Conservation (phyloP, 1,140 invertebrate genomes). For the Drosophila sproati region DNA sequence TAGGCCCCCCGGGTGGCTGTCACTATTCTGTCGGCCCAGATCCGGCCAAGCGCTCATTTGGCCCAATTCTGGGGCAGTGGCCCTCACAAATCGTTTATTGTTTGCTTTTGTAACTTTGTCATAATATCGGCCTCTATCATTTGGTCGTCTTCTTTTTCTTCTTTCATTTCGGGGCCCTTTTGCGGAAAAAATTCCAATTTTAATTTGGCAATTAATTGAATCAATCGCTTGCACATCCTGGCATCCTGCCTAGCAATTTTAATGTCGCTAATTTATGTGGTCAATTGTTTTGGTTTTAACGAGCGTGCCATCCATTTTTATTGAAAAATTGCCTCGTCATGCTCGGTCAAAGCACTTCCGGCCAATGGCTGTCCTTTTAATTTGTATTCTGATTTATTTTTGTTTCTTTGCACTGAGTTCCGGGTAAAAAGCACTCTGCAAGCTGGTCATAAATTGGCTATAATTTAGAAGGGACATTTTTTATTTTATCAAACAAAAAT, state of each 20-base stretch:
- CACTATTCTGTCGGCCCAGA: conserved; percentile 57
- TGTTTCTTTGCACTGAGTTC: conserved; percentile 9
- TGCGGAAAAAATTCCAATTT: conserved; percentile 53
- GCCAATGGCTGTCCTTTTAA: conserved; percentile 14
- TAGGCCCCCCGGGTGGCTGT: conserved; percentile 55
- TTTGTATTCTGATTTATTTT: conserved; percentile 16
- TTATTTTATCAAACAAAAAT: background rate
- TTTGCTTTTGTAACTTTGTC: conserved; percentile 74
- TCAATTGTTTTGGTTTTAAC: conserved; percentile 81
- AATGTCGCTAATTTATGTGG: conserved; percentile 78
- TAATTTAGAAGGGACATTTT: background rate
- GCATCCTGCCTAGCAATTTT: conserved; percentile 43
- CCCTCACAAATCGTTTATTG: conserved; percentile 67
- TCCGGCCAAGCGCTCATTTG: conserved; percentile 39
- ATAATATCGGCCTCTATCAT: conserved; percentile 55
- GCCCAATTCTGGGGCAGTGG: conserved; percentile 11
- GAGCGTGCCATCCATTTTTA: conserved; percentile 64
- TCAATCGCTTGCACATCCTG: conserved; percentile 74
- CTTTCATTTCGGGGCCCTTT: conserved; percentile 28
- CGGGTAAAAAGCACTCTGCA: background rate
- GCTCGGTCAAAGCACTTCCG: conserved; percentile 45
- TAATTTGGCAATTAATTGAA: conserved; percentile 80
- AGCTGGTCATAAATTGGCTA: background rate
- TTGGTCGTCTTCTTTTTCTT: conserved; percentile 15
- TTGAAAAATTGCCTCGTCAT: conserved; percentile 48